Evolutionary conservation across 2,888 invertebrate genomes (phyloP).

Genomic region (Trachelus iudaicus): DNA sequence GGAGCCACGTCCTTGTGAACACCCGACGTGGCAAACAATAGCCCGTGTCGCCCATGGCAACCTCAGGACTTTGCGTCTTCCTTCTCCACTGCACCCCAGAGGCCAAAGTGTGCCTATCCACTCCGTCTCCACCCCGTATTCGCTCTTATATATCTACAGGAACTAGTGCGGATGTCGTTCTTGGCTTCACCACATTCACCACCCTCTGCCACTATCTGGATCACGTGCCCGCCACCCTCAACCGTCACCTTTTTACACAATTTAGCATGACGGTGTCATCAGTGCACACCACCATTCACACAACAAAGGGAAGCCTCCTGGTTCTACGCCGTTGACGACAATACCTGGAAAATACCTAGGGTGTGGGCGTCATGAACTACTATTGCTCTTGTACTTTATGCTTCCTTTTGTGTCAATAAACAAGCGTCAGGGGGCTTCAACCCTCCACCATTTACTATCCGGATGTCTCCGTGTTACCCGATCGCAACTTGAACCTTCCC

Average conservation of each 20-base stretch:
- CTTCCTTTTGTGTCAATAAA: neutral
- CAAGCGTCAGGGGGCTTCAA: neutral
- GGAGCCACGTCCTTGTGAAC: neutral
- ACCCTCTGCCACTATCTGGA: neutral
- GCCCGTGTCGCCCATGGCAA: constrained; percentile 26
- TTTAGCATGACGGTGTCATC: neutral
- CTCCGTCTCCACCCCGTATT: neutral
- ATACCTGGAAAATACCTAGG: neutral
- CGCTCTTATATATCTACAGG: neutral
- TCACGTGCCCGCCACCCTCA: neutral
- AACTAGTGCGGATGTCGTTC: neutral
- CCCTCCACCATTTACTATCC: neutral
- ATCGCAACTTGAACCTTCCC: neutral
- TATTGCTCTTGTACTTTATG: neutral
- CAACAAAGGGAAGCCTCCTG: neutral
- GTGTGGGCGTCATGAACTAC: neutral
- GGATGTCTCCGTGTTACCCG: neutral
- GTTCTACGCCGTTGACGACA: neutral
- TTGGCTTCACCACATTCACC: neutral
- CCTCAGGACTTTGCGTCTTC: constrained; percentile 25
- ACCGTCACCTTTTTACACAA: neutral
- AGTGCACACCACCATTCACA: neutral
- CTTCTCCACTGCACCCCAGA: constrained; percentile 23
- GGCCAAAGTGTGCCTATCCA: constrained; percentile 25
- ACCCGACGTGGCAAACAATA: constrained; percentile 26